Base-by-base conservation (phyloP, 2,888 invertebrate species). In the Blastobasis adustella region DNA sequence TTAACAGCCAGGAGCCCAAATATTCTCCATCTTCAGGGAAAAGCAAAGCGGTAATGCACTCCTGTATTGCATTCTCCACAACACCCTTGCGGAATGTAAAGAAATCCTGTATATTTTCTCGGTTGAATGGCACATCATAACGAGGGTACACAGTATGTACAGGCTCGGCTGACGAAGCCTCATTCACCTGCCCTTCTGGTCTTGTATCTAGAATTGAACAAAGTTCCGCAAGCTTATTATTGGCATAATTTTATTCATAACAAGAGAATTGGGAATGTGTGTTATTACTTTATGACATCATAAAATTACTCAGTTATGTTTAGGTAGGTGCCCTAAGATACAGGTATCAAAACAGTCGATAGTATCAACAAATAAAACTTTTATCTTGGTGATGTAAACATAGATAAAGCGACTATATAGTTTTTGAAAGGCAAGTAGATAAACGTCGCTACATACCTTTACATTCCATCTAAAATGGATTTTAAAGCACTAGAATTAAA, bases 1-100 rank as follows among this genome's bases (percentile, higher is more conserved):
- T 95, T 40, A 96, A 80, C 51, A 96, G 84, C 94, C 95, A 96
- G 44, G 92, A 91, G 43, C 94, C 95, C 53, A 93, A 73, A 49
- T 95, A 81, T 58, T 92, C 91, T 38, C 94, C 94, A 78, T 95
- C 95, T 55, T 92, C 91, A 48, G 90, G 90, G 53, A 92, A 91
- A 53, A 94, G 71, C 43, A 94, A 75, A 10, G 84, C 90, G 1
- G 91, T 90, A 47, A 92, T 91, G 65, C 94, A 93, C 65, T 94
- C 93, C 51, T 91, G 90, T 44, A 95, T 90, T 4, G 95, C 95
- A 58, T 89, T 89, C 61, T 94, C 93, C 8, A 95, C 91, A 9
- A 94, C 92, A 37, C 93, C 93, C 61, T 92, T 92, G 54, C 95
- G 90, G 68, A 92, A 93, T 42, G 92, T 92, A 69, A 94, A 94